phyloP scores from a whole-genome alignment of 2,113 vertebrate genomes.

The Sciurus niger region DNA sequence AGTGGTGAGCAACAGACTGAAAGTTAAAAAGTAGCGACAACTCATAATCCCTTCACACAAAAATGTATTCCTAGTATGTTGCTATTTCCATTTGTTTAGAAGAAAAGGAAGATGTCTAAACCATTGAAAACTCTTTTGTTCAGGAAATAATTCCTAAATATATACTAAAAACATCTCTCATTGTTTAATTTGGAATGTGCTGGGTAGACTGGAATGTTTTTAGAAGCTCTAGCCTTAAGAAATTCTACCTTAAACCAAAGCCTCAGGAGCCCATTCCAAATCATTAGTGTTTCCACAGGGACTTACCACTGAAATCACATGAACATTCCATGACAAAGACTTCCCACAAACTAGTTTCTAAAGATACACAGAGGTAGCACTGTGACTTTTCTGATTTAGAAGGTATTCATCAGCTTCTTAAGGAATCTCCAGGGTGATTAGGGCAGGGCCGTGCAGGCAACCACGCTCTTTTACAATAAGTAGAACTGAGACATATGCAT shows the following conservation, averaged over 20 bases:
- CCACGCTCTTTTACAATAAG: neutral
- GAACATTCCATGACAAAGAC: neutral
- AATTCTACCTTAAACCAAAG: conserved; percentile 66
- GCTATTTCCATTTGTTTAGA: conserved; percentile 22
- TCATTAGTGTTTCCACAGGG: neutral
- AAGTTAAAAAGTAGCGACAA: conserved; percentile 4
- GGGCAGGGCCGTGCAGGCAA: neutral
- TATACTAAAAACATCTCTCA: neutral
- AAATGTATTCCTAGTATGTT: neutral
- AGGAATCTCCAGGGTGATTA: neutral
- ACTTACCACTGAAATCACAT: neutral
- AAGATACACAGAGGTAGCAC: neutral
- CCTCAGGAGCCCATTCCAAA: neutral
- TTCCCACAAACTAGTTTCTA: neutral
- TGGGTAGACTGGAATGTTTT: conserved; percentile 45
- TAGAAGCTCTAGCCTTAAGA: conserved; percentile 33
- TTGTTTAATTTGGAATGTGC: conserved; percentile 68
- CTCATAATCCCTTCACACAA: neutral
- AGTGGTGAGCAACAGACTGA: neutral
- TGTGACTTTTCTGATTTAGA: neutral
- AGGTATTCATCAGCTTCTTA: neutral
- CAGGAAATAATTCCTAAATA: conserved; percentile 58
- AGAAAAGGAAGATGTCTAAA: neutral
- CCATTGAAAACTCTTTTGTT: neutral
- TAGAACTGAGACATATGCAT: neutral